Evolutionary conservation across 2,888 invertebrate genomes (phyloP), one percentile per base, ranked within the genome.

Genomic region (Cerceris rybyensis): DNA sequence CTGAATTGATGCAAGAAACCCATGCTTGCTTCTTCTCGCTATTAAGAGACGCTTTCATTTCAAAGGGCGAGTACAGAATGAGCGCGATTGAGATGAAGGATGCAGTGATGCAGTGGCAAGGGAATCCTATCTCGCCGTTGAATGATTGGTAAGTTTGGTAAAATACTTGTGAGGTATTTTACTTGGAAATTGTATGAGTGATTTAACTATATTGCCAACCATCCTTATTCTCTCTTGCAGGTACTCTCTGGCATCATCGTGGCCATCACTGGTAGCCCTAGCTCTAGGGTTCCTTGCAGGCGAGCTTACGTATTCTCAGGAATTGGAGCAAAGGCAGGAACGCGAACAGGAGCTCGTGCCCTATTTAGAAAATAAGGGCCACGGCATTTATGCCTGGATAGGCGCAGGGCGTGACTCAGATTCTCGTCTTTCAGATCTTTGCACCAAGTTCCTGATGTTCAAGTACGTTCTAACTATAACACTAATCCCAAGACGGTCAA

Each of bases 401-500:
- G 98, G 98, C 1, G 97, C 97, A 7, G 98, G 98, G 0, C 94
- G 98, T 6, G 98, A 98, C 91, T 96, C 97, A 2, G 98, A 98
- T 92, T 94, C 95, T 5, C 94, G 96, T 54, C 93, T 98, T 13
- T 93, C 95, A 6, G 94, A 95, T 5, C 93, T 98, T 68, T 98
- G 96, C 89, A 95, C 95, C 77, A 95, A 96, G 85, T 98, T 98
- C 97, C 93, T 97, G 82, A 94, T 95, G 43, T 94, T 96, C 58
- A 89, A 89, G 91, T 91, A 87, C 52, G 80, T 57, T 13, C 46
- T 41, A 28, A 28, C 1, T 28, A 28, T 28, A 28, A n/a, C n/a
- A n/a, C n/a, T n/a, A n/a, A n/a, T n/a, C n/a, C n/a, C n/a, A n/a
- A n/a, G n/a, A n/a, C n/a, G n/a, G n/a, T n/a, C n/a, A n/a, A n/a